Conservation (phyloP, 2,113 vertebrate species). For the Cinclus mexicanus region DNA sequence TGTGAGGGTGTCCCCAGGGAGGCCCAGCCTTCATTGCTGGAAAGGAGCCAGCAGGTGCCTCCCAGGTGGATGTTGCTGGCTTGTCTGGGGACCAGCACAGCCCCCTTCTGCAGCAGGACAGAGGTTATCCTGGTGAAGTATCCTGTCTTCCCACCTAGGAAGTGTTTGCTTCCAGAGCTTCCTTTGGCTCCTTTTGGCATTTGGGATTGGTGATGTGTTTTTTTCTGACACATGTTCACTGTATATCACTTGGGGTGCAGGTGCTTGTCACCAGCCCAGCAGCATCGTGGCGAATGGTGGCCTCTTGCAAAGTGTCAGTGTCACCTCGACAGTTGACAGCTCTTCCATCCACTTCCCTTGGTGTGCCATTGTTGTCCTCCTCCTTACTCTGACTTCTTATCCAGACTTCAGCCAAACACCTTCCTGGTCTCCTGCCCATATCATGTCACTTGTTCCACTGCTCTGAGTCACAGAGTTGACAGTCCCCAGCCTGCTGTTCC, state of each 20-base stretch:
- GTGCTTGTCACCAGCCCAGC: neutral
- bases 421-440: neutral
- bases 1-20: neutral
- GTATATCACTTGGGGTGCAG: neutral
- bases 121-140: neutral
- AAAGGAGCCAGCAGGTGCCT: neutral
- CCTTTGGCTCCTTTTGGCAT: neutral
- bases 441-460: neutral
- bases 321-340: neutral
- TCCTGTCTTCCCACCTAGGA: neutral
- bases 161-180: neutral
- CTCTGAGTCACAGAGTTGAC: neutral
- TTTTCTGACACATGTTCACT: accelerated
- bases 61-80: too few species aligned
- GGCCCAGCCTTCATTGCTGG: neutral
- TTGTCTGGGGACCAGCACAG: neutral
- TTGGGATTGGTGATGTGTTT: neutral
- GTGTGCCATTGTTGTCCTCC: neutral
- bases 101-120: neutral
- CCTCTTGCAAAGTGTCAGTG: neutral
- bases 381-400: neutral
- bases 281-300: accelerated
- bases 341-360: neutral
- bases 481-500: neutral
- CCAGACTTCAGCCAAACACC: neutral